Base-by-base conservation (phyloP, 2,888 invertebrate species). In the Oligia strigilis region DNA sequence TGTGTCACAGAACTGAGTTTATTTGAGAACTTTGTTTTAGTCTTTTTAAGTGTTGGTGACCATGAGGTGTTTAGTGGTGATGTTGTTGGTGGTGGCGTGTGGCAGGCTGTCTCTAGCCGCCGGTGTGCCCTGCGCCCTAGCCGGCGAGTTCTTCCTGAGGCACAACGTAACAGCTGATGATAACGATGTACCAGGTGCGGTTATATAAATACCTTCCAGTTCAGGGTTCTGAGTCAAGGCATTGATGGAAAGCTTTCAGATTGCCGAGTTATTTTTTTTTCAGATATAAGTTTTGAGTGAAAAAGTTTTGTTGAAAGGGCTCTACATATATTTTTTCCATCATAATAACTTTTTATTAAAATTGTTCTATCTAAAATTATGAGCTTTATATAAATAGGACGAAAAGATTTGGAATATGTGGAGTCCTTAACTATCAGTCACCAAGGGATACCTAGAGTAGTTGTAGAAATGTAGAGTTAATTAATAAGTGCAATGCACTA, bases 151-250 rank as follows among this genome's bases (percentile, higher is more conserved):
- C 95, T 95, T 97, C 92, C 86, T 92, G 87, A 94, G 95, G 87
- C 95, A 96, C 93, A 96, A 97, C 92, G 93, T 93, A 93, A 94
- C 97, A 96, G 97, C 96, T 96, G 96, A 96, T 93, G 95, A 95
- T 90, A 94, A 92, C 92, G 92, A 94, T 81, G 93, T 94, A 92
- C 94, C 97, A 97, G 97, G 97, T 97, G 95, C 93, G 94, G 90
- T 89, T 85, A 82, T 87, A 87, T 92, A 92, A 93, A 94, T 91
- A 93, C 73, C 80, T 84, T 75, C 85, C 85, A 78, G 81, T 87
- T 86, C 77, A 73, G 82, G 70, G 73, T 60, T 55, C 43, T 52
- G 43, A 69, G 62, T 43, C 13, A 66, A 52, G 65, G 58, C 77
- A 80, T 83, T 84, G 81, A 85, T 81, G 83, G 73, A 88, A 86